Conservation (phyloP, 2,888 invertebrate genomes). For the Plusia festucae region DNA sequence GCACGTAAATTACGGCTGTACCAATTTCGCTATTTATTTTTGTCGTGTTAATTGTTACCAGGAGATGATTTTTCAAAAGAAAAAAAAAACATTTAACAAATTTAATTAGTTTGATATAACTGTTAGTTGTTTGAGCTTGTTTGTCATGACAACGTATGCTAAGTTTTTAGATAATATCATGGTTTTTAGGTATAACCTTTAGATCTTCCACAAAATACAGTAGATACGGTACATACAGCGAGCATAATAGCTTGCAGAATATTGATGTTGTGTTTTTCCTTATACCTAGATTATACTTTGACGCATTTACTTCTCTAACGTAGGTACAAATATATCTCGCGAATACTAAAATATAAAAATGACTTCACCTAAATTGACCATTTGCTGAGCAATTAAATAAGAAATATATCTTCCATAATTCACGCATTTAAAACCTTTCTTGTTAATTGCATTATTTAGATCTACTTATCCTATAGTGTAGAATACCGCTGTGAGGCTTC, state of each 20-base stretch:
- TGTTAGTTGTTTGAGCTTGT: no score
- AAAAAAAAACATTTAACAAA: no score
- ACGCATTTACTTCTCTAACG: neutral
- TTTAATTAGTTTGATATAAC: no score
- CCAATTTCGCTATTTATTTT: no score
- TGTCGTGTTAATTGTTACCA: no score
- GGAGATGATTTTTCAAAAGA: no score
- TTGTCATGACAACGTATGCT: no score
- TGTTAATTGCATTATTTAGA: conserved; percentile 45
- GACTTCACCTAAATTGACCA: neutral
- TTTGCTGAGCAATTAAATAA: neutral
- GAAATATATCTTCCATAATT: neutral
- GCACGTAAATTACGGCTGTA: no score
- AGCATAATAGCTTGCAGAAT: neutral
- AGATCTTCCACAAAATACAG: no score
- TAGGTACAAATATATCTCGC: neutral
- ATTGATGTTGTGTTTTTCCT: neutral
- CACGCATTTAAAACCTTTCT: conserved; percentile 6
- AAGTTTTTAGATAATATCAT: no score
- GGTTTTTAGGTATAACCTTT: no score
- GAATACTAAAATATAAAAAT: neutral
- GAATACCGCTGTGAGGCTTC: conserved; percentile 46
- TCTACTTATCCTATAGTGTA: conserved; percentile 42
- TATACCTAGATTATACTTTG: neutral
- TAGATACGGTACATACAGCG: no score